Conservation (phyloP, 2,113 vertebrate genomes). For the Microtus montanus region DNA sequence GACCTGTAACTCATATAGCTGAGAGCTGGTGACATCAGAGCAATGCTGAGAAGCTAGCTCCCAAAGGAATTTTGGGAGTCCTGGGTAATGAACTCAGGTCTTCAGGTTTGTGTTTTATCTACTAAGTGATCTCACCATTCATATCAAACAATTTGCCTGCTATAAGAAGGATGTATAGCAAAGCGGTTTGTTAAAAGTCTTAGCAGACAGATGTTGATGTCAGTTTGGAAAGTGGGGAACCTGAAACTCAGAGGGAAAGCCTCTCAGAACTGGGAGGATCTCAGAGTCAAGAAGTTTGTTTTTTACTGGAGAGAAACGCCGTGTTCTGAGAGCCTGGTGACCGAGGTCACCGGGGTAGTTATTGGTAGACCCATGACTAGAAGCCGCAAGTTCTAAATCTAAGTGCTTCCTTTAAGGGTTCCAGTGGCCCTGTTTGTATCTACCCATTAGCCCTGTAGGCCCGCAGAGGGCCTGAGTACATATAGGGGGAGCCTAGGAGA, state of each 20-base stretch:
- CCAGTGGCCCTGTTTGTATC: not conserved
- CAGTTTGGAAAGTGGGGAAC: conserved; percentile 25
- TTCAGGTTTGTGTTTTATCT: not conserved
- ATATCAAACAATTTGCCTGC: not conserved
- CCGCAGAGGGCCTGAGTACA: not conserved
- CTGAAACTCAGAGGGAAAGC: not conserved
- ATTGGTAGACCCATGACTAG: not conserved
- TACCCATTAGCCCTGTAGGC: not conserved
- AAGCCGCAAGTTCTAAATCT: not conserved
- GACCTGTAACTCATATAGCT: not conserved
- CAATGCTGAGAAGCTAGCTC: not conserved
- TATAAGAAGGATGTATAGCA: not conserved
- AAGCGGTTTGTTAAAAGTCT: not conserved
- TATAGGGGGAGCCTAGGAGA: not conserved
- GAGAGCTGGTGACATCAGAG: not conserved
- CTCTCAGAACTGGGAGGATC: not conserved
- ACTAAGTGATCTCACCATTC: not conserved
- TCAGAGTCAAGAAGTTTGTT: not conserved
- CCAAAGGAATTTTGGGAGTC: not conserved
- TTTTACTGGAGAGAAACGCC: conserved; percentile 23
- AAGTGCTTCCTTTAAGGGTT: not conserved
- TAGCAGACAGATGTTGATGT: not conserved
- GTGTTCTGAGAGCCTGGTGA: not conserved
- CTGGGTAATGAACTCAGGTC: not conserved
- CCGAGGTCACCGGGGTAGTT: not conserved